Evolutionary conservation across 2,113 vertebrate genomes (phyloP).

Genomic region (Tragulus kanchil): DNA sequence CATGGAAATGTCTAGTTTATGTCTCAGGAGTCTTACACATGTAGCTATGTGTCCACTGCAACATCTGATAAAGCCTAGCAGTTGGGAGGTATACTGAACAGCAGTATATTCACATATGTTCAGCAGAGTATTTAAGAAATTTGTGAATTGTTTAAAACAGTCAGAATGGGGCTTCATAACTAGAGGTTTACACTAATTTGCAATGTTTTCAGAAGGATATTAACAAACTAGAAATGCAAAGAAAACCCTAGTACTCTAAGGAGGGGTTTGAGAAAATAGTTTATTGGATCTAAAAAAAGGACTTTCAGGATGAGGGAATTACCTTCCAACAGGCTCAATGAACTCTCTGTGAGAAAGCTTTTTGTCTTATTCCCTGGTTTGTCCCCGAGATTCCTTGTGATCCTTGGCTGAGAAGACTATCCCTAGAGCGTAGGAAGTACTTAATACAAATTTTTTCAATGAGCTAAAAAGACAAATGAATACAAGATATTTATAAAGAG

Average conservation of each 20-base stretch:
- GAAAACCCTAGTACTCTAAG: not conserved
- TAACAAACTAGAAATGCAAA: not conserved
- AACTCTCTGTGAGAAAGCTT: not conserved
- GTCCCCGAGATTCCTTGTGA: not conserved
- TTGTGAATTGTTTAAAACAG: not conserved
- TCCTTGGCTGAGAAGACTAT: not conserved
- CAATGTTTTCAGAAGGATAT: not conserved
- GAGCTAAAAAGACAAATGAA: not conserved
- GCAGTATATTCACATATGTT: not conserved
- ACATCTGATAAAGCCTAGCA: not conserved
- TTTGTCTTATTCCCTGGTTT: not conserved
- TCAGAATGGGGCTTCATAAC: not conserved
- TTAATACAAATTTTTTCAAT: not conserved
- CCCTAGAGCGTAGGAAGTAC: not conserved
- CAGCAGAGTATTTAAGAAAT: conserved; percentile 27
- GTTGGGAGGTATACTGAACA: not conserved
- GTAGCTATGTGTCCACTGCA: not conserved
- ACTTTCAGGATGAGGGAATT: not conserved
- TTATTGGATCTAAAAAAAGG: not conserved
- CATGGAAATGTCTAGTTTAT: not conserved
- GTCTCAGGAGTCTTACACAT: conserved; percentile 25
- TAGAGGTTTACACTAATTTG: not conserved
- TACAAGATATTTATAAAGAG: not conserved
- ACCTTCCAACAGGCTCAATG: not conserved
- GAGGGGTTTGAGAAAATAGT: not conserved